These are phyloP conservation scores for Dipodomys merriami DNA, from an alignment of 2,113 vertebrate genomes.

Conservation along the genomic window DNA sequence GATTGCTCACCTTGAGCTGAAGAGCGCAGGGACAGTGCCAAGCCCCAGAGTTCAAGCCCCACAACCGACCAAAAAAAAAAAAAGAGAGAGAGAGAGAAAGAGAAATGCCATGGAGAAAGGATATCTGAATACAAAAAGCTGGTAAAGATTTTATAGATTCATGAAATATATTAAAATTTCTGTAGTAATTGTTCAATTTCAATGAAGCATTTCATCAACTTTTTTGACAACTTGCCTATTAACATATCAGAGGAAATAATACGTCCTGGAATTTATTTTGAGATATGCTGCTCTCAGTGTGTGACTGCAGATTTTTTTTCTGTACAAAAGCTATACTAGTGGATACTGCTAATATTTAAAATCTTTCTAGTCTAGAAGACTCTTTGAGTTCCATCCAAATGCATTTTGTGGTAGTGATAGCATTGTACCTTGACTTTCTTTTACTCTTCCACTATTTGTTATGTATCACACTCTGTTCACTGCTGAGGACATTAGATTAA, in stretches of 20 bases:
- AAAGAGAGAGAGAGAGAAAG: too few relatives aligned
- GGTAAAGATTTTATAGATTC: constrained; percentile 5
- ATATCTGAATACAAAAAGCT: not conserved
- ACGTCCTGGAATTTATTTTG: constrained; percentile 19
- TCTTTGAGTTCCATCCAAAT: not conserved
- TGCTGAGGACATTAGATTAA: not conserved
- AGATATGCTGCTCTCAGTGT: not conserved
- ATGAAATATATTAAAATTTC: not conserved
- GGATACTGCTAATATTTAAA: not conserved
- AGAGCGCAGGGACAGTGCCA: too few relatives aligned
- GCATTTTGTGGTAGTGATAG: not conserved
- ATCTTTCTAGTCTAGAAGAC: not conserved
- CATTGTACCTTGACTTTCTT: not conserved
- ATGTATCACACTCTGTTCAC: not conserved
- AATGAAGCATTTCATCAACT: constrained; percentile 20
- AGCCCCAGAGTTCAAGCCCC: too few relatives aligned
- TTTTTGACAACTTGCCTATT: constrained; percentile 21
- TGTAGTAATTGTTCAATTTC: constrained; percentile 3
- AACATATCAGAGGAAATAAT: constrained; percentile 32
- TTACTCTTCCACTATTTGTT: not conserved
- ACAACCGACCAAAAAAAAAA: too few relatives aligned
- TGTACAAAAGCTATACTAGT: not conserved
- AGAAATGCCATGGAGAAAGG: not conserved
- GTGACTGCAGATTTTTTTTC: not conserved
- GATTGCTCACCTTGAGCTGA: too few relatives aligned